These are phyloP conservation scores for Trichopria drosophilae DNA, from an alignment of 2,888 invertebrate genomes.

Conservation along the genomic window DNA sequence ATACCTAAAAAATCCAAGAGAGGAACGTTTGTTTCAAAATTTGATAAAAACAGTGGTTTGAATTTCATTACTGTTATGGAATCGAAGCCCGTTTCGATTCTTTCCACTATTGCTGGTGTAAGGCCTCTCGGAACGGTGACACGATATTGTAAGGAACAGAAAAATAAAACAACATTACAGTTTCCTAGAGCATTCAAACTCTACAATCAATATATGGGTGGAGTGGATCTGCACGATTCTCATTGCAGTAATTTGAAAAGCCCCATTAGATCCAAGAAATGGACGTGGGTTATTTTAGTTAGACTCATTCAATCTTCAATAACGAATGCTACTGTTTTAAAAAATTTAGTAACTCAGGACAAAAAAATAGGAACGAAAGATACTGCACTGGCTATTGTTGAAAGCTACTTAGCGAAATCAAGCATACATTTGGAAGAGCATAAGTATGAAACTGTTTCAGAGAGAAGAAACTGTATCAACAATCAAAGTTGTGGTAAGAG, in stretches of 20 bases:
- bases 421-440: constrained; percentile 1
- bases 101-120: constrained; percentile 12
- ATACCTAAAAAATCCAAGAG: constrained; percentile 4
- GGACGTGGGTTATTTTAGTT: constrained; percentile 23
- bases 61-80: constrained; percentile 5
- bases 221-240: constrained; percentile 20
- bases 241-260: constrained; percentile 21
- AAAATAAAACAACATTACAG: constrained; percentile 8
- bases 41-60: constrained; percentile 8
- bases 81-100: too few relatives aligned
- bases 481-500: constrained; percentile 7
- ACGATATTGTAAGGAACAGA: constrained; percentile 6
- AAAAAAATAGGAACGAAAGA: constrained; percentile 14
- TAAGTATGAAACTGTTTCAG: constrained; percentile 4
- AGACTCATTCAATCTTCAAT: constrained; percentile 26
- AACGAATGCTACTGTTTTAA: constrained; percentile 20
- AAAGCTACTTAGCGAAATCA: constrained; percentile 7
- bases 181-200: constrained; percentile 14
- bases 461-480: constrained; percentile 2
- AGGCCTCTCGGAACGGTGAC: constrained; percentile 4
- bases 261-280: constrained; percentile 20
- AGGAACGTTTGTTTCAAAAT: background rate
- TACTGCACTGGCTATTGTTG: constrained; percentile 3
- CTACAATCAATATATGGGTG: constrained; percentile 25
- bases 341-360: constrained; percentile 7